phyloP scores from a whole-genome alignment of 2,797 vertebrate species.

The Crax fasciolata region DNA sequence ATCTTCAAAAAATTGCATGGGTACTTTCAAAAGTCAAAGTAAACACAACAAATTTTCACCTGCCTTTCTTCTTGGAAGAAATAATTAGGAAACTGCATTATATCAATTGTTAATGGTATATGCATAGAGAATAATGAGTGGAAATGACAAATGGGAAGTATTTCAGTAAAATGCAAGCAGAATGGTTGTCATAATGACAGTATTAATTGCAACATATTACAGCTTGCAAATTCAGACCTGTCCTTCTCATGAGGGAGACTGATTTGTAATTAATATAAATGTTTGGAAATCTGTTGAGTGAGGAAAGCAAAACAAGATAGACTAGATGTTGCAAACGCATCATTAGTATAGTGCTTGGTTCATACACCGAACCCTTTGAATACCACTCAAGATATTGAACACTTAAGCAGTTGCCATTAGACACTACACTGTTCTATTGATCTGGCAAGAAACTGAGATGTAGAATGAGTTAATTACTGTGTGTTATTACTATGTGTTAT shows the following conservation, averaged over 20 bases:
- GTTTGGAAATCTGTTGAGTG: background rate
- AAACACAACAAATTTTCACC: background rate
- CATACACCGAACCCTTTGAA: background rate
- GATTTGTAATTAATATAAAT: background rate
- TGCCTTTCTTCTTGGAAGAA: background rate
- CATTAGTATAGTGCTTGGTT: background rate
- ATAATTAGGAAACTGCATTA: background rate
- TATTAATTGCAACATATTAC: background rate
- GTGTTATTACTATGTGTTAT: too few relatives aligned
- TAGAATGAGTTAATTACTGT: slow-evolving; percentile 12
- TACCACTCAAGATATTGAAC: background rate
- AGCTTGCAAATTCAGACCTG: background rate
- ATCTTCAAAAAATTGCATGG: slow-evolving; percentile 2
- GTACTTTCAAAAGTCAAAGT: background rate
- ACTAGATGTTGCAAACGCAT: background rate
- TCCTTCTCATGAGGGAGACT: background rate
- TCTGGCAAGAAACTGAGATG: slow-evolving; percentile 30
- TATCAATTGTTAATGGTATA: background rate
- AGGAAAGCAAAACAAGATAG: slow-evolving; percentile 7
- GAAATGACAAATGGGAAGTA: slow-evolving; percentile 17
- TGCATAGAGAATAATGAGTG: background rate
- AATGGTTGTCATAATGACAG: background rate
- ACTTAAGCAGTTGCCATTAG: background rate
- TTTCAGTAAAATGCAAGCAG: slow-evolving; percentile 20
- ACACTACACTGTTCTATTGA: background rate